These are phyloP conservation scores for Drosophila funebris DNA, from an alignment of 1,140 invertebrate species.

Conservation along the genomic window DNA sequence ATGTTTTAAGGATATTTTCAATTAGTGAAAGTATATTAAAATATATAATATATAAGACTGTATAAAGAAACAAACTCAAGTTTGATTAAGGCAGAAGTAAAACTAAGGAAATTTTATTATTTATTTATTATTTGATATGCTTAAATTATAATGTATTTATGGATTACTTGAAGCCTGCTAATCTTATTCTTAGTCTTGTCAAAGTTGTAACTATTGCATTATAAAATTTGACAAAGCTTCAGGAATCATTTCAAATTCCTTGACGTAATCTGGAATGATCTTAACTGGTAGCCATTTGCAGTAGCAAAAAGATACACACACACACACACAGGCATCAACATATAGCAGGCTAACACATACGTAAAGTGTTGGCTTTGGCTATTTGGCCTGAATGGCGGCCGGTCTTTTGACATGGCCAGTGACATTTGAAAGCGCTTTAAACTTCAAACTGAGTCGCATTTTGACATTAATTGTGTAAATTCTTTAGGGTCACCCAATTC, in stretches of 20 bases:
- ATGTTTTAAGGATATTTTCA: too few species aligned
- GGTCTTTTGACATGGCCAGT: conserved; percentile 58
- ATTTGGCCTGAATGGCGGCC: conserved; percentile 44
- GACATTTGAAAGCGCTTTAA: conserved; percentile 74
- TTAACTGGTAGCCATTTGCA: conserved; percentile 33
- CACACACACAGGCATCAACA: neutral
- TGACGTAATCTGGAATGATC: neutral
- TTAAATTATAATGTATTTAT: too few species aligned
- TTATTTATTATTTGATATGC: too few species aligned
- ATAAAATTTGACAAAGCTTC: neutral
- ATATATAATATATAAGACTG: too few species aligned
- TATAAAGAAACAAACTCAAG: too few species aligned
- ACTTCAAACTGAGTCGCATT: conserved; percentile 51
- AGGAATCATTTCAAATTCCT: neutral
- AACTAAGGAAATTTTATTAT: too few species aligned
- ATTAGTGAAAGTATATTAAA: too few species aligned
- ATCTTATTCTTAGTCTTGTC: too few species aligned
- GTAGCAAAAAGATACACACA: conserved; percentile 25
- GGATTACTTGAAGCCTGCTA: too few species aligned
- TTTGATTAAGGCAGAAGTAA: too few species aligned
- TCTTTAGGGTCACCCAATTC: conserved; percentile 62
- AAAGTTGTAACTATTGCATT: neutral
- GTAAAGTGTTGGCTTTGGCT: conserved; percentile 8
- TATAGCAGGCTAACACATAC: conserved; percentile 18
- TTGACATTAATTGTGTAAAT: conserved; percentile 75